phyloP scores from a whole-genome alignment of 2,888 invertebrate genomes.

The Listrodromus nycthemerus region DNA sequence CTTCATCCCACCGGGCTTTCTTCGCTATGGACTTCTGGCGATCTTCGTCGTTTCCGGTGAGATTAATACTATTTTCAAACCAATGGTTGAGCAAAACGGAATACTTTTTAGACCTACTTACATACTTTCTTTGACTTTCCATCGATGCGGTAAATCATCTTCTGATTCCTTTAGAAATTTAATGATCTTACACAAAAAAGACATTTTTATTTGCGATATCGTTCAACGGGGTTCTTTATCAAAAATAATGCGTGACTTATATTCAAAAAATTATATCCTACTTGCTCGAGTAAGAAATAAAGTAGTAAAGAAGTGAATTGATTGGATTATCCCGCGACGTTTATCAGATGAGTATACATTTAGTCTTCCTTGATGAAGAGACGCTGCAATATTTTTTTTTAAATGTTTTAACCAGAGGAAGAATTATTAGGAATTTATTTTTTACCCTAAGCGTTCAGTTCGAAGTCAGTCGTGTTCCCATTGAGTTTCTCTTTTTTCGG shows the following conservation, averaged over 20 bases:
- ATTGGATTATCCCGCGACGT: background rate
- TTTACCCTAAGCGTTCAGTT: background rate
- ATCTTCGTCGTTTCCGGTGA: conserved; percentile 50
- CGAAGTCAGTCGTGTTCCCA: background rate
- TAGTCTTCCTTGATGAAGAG: background rate
- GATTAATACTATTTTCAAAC: conserved; percentile 1
- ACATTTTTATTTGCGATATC: background rate
- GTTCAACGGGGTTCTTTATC: background rate
- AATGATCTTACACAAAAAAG: background rate
- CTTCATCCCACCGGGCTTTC: conserved; percentile 30
- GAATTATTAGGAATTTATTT: background rate
- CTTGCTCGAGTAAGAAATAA: background rate
- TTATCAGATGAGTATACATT: background rate
- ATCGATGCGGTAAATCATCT: background rate
- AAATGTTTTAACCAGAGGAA: background rate
- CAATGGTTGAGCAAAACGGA: background rate
- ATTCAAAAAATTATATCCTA: background rate
- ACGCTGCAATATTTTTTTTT: background rate
- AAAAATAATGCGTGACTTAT: background rate
- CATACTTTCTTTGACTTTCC: background rate
- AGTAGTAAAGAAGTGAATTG: background rate
- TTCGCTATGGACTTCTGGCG: conserved; percentile 57
- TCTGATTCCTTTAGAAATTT: background rate
- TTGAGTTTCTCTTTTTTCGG: background rate
- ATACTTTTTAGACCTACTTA: background rate